Percentiles rank a stretch among this genome's conserved stretches.
phyloP scores from a whole-genome alignment of 2,113 vertebrate species.

The Lepus europaeus region DNA sequence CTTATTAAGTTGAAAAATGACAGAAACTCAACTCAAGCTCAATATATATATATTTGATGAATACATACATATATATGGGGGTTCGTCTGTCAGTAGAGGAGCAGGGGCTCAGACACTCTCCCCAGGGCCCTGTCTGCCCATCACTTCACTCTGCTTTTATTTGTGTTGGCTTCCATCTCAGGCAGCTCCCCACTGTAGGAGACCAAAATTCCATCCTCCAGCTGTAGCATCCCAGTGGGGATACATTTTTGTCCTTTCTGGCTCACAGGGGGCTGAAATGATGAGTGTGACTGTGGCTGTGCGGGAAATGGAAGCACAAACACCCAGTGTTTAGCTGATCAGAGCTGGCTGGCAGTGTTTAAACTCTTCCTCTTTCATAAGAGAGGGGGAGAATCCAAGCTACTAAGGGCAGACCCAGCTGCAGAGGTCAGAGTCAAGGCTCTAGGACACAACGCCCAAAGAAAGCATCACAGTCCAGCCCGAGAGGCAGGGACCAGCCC shows the following conservation, averaged over 20 bases:
- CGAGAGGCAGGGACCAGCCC: background rate
- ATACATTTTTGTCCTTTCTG: background rate
- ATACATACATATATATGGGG: background rate
- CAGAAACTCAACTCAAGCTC: background rate
- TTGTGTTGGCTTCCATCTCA: background rate
- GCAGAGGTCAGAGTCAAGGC: background rate
- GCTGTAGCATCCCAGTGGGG: background rate
- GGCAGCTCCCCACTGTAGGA: background rate
- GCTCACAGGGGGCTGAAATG: background rate
- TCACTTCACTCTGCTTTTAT: background rate
- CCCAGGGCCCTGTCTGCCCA: background rate
- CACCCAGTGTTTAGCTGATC: background rate
- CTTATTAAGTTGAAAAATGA: background rate
- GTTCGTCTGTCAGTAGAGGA: background rate
- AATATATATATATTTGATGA: background rate
- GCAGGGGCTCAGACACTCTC: background rate
- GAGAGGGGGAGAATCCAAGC: background rate
- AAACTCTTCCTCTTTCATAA: background rate
- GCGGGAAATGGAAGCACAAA: background rate
- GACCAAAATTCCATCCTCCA: background rate
- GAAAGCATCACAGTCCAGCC: background rate
- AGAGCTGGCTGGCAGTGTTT: background rate
- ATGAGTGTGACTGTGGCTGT: background rate
- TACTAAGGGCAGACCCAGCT: background rate
- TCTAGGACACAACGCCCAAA: background rate